phyloP scores from a whole-genome alignment of 2,113 vertebrate species.

The Cebus imitator region DNA sequence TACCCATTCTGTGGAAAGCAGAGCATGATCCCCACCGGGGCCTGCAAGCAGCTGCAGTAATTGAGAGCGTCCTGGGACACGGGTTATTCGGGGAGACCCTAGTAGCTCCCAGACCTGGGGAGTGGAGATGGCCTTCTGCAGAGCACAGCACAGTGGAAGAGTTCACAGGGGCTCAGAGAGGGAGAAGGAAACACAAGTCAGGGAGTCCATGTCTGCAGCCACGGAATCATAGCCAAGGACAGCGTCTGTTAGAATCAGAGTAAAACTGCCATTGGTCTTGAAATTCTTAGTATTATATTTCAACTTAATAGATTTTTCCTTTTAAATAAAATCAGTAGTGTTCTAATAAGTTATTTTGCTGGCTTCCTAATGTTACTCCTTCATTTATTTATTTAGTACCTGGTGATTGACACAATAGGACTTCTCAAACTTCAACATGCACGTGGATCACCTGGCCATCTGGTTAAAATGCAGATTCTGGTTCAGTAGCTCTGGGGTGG shows the following conservation, averaged over 20 bases:
- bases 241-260: not conserved
- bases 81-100: not conserved
- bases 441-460: accelerated
- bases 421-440: not conserved
- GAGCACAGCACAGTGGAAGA: not conserved
- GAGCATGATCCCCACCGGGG: not conserved
- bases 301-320: not conserved
- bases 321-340: not conserved
- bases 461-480: not conserved
- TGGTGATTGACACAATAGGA: not conserved
- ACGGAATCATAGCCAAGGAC: not conserved
- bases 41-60: not conserved
- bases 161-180: accelerated
- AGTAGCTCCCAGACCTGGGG: not conserved
- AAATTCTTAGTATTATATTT: not conserved
- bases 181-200: accelerated
- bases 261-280: not conserved
- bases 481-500: accelerated
- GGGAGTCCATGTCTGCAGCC: not conserved
- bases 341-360: not conserved
- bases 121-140: not conserved
- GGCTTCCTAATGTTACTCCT: not conserved
- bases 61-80: not conserved
- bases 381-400: not conserved
- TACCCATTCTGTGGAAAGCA: not conserved